Percentiles rank a stretch among this genome's conserved stretches.
Evolutionary conservation across 92 coral and sea anemone species (phyloP).

Genomic region (Epizoanthus rinbou): DNA sequence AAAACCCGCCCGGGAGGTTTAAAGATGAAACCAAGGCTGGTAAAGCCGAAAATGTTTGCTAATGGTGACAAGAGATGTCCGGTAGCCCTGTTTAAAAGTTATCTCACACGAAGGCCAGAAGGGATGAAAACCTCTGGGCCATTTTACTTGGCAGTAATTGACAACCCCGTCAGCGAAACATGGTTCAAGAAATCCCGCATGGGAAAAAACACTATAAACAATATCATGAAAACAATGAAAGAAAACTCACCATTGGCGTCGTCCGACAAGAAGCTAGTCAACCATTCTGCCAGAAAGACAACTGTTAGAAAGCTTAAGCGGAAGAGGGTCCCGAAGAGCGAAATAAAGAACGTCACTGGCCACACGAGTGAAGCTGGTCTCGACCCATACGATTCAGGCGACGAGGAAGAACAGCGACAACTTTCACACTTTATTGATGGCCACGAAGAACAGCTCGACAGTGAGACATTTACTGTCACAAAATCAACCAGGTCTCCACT

Average conservation of each 20-base stretch:
- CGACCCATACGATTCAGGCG: constrained; percentile 48
- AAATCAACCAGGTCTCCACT: neutral
- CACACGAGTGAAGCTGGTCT: constrained; percentile 13
- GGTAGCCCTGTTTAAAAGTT: constrained; percentile 37
- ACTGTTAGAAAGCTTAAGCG: too few species aligned
- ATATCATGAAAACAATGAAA: constrained; percentile 53
- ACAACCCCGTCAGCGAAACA: constrained; percentile 37
- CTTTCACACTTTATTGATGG: constrained; percentile 41
- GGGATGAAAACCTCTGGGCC: constrained; percentile 49
- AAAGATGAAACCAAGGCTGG: constrained; percentile 20
- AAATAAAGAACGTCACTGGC: too few species aligned
- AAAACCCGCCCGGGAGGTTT: constrained; percentile 54
- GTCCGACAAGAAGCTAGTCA: neutral
- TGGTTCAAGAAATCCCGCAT: constrained; percentile 60
- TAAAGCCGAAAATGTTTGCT: constrained; percentile 55
- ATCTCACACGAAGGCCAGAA: constrained; percentile 44
- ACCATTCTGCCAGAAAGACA: constrained; percentile 1
- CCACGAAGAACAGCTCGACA: neutral
- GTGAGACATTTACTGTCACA: too few species aligned
- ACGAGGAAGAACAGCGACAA: constrained; percentile 40
- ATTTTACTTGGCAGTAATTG: constrained; percentile 50
- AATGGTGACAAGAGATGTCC: constrained; percentile 35
- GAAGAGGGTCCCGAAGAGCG: too few species aligned
- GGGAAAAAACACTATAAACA: constrained; percentile 53
- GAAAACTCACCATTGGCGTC: constrained; percentile 34